phyloP scores from a whole-genome alignment of 2,113 vertebrate genomes.

The Dicrurus megarhynchus region DNA sequence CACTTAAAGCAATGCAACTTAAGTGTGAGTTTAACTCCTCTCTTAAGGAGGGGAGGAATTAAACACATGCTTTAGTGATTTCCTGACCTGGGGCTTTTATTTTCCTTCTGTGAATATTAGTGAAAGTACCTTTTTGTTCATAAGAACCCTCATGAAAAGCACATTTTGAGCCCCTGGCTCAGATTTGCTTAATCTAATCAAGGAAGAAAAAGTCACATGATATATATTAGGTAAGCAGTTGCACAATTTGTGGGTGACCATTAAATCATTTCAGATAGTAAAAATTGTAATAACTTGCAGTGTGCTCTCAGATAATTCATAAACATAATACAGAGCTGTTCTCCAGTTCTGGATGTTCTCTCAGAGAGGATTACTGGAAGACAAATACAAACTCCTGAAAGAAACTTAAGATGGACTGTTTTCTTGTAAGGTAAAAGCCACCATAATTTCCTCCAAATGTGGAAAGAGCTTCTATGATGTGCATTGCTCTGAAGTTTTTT shows the following conservation, averaged over 20 bases:
- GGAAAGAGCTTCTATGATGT: not conserved
- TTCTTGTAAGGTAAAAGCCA: not conserved
- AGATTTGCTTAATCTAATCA: conserved; percentile 60
- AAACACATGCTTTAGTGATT: conserved; percentile 60
- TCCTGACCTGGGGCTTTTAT: conserved; percentile 58
- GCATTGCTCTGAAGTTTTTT: not conserved
- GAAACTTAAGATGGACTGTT: not conserved
- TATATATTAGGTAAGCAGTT: not conserved
- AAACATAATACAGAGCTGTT: not conserved
- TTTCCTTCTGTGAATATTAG: conserved; percentile 63
- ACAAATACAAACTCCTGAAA: not conserved
- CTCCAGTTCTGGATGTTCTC: not conserved
- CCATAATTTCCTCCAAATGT: not conserved
- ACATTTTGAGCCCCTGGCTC: conserved; percentile 41
- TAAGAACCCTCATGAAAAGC: conserved; percentile 39
- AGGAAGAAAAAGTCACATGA: conserved; percentile 14
- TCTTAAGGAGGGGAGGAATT: conserved; percentile 41
- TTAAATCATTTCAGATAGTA: not conserved
- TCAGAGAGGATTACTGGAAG: not conserved
- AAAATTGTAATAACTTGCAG: not conserved
- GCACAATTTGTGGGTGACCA: conserved; percentile 11
- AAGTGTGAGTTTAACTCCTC: not conserved
- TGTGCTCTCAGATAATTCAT: not conserved
- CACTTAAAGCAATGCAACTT: not conserved
- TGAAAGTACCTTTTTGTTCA: conserved; percentile 63